Evolutionary conservation across 1,140 invertebrate genomes (phyloP), one percentile per base, ranked within the genome.

Genomic region (Drosophila willistoni): DNA sequence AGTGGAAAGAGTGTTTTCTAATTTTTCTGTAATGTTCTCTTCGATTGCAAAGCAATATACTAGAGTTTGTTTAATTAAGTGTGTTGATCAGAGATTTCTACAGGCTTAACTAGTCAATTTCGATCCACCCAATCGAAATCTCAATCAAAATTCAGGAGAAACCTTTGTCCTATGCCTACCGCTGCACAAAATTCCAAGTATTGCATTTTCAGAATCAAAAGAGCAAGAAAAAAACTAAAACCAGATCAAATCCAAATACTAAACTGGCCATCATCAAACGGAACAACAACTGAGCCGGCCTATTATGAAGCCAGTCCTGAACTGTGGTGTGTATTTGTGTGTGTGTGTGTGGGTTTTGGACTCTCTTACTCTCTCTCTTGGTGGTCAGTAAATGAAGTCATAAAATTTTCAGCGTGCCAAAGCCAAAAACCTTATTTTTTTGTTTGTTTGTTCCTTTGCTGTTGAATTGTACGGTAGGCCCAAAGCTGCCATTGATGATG

Each of bases 391-490:
- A 89, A 89, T 89, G 81, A 89, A 89, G 85, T 89, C 85, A 89
- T 89, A 89, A 89, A 89, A 90, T 87, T 87, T 87, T 87, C 84
- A 87, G 83, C 83, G 83, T 89, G 79, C 83, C 83, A 87, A 89
- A 86, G 78, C 55, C 71, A 42, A 65, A 68, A 55, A 64, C 12
- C 33, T 33, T 63, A 71, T 69, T 67, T 12, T 47, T 47, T 47
- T 47, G 14, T 19, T 47, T 47, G 14, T 14, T 44, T 14, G 4
- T 14, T 14, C 41, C 13, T n/a, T 42, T n/a, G 29, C 29, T 42
- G 13, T 44, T 44, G 42, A 44, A 44, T 44, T 71, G 79, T 89
- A 83, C 83, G 84, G 83, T 80, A 87, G 83, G 84, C 77, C 73
- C 69, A 80, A 61, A 83, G 80, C 84, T 87, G 84, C 84, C 84